phyloP scores from a whole-genome alignment of 2,888 invertebrate genomes.

The Pandemis heparana region DNA sequence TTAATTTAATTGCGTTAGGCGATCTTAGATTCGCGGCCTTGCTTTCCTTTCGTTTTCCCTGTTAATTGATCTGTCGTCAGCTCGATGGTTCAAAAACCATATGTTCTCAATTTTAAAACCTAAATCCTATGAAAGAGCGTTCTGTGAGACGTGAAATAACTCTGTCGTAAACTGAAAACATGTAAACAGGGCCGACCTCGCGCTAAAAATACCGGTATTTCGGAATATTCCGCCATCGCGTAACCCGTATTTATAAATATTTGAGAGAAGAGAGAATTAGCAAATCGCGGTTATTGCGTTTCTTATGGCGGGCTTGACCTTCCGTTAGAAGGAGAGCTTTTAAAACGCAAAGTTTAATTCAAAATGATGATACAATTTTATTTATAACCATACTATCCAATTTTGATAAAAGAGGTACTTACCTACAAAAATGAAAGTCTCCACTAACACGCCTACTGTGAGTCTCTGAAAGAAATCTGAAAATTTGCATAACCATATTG shows the following conservation, averaged over 20 bases:
- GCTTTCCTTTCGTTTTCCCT: too few relatives aligned
- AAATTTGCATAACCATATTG: too few relatives aligned
- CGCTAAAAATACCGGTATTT: slow-evolving; percentile 77
- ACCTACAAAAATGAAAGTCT: too few relatives aligned
- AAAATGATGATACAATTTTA: too few relatives aligned
- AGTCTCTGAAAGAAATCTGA: too few relatives aligned
- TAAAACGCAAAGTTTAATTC: too few relatives aligned
- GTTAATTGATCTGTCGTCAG: neutral
- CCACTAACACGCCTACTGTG: too few relatives aligned
- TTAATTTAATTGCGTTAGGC: too few relatives aligned
- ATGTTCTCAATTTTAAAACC: slow-evolving; percentile 41
- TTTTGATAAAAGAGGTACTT: too few relatives aligned
- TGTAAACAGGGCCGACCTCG: slow-evolving; percentile 82
- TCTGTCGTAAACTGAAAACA: slow-evolving; percentile 69
- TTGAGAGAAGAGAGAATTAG: slow-evolving; percentile 50
- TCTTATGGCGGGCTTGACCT: slow-evolving; percentile 26
- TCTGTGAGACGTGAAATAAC: slow-evolving; percentile 59
- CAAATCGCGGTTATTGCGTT: slow-evolving; percentile 39
- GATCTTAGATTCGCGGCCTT: too few relatives aligned
- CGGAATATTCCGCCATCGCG: slow-evolving; percentile 70
- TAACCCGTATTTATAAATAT: slow-evolving; percentile 63
- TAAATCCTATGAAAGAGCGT: slow-evolving; percentile 47
- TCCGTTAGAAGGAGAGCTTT: neutral
- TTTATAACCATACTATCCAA: too few relatives aligned
- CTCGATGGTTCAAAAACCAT: neutral